Evolutionary conservation across 2,888 invertebrate genomes (phyloP).

Genomic region (Drosophila koepferae): DNA sequence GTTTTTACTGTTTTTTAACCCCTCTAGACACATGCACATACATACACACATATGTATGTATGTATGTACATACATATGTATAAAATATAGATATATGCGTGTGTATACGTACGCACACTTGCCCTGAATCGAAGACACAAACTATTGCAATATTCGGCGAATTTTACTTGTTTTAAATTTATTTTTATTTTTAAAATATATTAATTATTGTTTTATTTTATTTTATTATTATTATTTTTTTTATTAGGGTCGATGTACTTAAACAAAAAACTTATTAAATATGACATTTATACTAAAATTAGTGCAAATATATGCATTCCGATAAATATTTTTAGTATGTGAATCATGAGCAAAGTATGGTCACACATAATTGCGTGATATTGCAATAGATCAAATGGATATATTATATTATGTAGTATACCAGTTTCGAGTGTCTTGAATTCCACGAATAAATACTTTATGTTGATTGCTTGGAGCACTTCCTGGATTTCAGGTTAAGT

Average conservation of each 20-base stretch:
- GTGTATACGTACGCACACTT: slow-evolving; percentile 20
- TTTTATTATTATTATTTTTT: slow-evolving; percentile 1
- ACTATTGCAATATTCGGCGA: slow-evolving; percentile 37
- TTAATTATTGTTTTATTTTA: too few relatives aligned
- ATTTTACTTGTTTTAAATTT: not conserved
- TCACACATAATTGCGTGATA: too few relatives aligned
- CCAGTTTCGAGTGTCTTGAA: too few relatives aligned
- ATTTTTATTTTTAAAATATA: too few relatives aligned
- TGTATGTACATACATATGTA: not conserved
- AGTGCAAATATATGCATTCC: not conserved
- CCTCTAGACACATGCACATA: slow-evolving; percentile 27
- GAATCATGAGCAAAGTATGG: not conserved
- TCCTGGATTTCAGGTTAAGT: not conserved
- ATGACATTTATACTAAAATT: not conserved
- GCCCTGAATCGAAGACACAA: slow-evolving; percentile 16
- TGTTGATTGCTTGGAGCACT: not conserved
- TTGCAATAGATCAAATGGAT: too few relatives aligned
- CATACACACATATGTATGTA: not conserved
- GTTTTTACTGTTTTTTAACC: slow-evolving; percentile 66
- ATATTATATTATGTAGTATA: too few relatives aligned
- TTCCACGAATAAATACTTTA: too few relatives aligned
- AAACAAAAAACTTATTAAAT: not conserved
- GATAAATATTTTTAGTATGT: not conserved
- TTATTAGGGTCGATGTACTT: slow-evolving; percentile 1
- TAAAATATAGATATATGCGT: not conserved